Conservation (phyloP, 2,113 vertebrate species). For the Alouatta palliata region DNA sequence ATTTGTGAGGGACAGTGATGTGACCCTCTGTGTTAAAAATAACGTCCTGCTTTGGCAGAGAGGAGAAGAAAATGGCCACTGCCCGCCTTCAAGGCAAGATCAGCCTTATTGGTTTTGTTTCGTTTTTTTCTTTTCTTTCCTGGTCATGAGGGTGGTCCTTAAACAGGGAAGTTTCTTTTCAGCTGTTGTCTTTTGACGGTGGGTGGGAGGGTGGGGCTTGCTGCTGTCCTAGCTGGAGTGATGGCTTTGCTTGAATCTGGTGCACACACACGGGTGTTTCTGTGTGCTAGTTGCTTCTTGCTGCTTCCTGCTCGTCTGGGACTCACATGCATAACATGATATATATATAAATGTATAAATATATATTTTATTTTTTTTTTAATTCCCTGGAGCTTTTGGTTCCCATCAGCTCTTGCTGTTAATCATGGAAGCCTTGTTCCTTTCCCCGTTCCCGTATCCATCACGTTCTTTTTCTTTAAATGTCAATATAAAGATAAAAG, state of each 20-base stretch:
- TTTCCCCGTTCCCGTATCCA: neutral
- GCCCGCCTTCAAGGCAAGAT: neutral
- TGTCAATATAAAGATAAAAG: constrained; percentile 61
- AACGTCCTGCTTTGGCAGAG: neutral
- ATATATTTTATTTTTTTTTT: constrained; percentile 71
- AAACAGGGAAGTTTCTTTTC: neutral
- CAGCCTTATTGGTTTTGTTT: neutral
- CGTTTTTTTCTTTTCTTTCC: neutral
- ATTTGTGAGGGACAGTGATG: neutral
- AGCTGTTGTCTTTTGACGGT: neutral
- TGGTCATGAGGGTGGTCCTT: neutral
- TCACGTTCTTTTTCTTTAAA: constrained; percentile 18
- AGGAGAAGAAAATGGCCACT: neutral
- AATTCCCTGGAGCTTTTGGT: constrained; percentile 51
- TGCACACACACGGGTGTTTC: neutral
- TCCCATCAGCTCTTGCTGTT: constrained; percentile 11
- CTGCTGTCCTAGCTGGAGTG: neutral
- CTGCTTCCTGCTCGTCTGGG: constrained; percentile 62
- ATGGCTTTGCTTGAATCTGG: neutral
- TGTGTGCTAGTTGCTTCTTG: constrained; percentile 45
- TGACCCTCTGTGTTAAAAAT: constrained; percentile 16
- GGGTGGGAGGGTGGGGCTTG: neutral
- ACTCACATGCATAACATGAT: constrained; percentile 45
- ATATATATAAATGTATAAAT: constrained; percentile 57
- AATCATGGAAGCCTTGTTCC: neutral